Base-by-base conservation (phyloP, 2,888 invertebrate genomes). In the Dione vanillae region DNA sequence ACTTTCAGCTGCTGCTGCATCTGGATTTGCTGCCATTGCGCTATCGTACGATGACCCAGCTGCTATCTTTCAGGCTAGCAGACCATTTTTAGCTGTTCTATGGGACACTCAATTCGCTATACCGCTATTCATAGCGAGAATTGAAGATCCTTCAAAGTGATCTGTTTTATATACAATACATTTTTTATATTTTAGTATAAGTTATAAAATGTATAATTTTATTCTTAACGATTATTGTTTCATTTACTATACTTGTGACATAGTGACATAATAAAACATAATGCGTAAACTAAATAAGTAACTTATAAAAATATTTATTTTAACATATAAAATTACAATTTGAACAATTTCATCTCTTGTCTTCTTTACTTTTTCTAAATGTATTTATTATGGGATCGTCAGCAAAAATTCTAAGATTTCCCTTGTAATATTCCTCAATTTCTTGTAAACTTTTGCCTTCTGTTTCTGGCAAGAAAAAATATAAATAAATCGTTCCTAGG, bases 391-490 rank as follows among this genome's bases (percentile, higher is more conserved):
- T 70, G 45, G 90, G 89, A 73, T 93, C 93, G 62, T 92, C 83
- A 8, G 93, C 92, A 58, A 93, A 93, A 49, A 82, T 88, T 76
- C 81, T 85, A 2, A 85, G 74, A 73, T 88, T 79, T 8, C 90
- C 91, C 37, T 81, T 83, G 74, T 92, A 94, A 72, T 86, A 89
- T 0, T 84, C 81, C 78, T 94, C 94, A 14, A 94, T 94, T 76
- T 94, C 93, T 80, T 92, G 89, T 12, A 94, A 84, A 0, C 88
- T 83, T 67, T 89, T 92, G 0, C 94, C 94, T 85, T 95, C 94
- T 0, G 95, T 94, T 81, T 95, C 94, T 43, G 94, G 94, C 72
- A 94, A 79, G 71, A 88, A 89, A 78, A 94, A 92, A 80, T 94
- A 94, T 5, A 94, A 82, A 72, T 91, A 94, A 10, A 94, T 77